phyloP scores from a whole-genome alignment of 2,113 vertebrate genomes.

The Microtus richardsoni region DNA sequence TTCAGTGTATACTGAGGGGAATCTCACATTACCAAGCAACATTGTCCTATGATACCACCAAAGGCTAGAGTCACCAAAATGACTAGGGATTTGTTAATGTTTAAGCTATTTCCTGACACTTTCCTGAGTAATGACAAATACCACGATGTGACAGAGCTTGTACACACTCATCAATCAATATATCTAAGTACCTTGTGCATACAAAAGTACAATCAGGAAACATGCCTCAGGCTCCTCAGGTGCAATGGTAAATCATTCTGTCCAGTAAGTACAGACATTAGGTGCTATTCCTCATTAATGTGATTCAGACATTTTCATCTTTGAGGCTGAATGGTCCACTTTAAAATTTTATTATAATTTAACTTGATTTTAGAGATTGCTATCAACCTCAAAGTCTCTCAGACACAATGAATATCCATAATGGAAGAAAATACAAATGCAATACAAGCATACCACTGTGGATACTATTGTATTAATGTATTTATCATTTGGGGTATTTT shows the following conservation, averaged over 20 bases:
- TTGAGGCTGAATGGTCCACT: background rate
- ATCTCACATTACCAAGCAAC: too few species aligned
- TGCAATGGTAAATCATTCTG: background rate
- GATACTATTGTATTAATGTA: background rate
- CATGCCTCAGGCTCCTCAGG: background rate
- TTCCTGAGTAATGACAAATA: constrained; percentile 32
- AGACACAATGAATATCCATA: background rate
- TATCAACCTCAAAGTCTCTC: background rate
- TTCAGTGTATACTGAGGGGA: too few species aligned
- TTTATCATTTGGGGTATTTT: background rate
- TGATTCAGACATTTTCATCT: background rate
- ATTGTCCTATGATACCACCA: background rate
- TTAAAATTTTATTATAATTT: background rate
- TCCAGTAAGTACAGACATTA: background rate
- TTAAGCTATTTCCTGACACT: constrained; percentile 1
- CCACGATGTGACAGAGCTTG: background rate
- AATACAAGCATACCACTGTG: background rate
- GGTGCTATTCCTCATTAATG: background rate
- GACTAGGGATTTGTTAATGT: background rate
- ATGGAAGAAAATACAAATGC: background rate
- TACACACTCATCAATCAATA: background rate
- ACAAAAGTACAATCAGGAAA: background rate
- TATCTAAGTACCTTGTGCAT: background rate
- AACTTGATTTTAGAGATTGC: background rate
- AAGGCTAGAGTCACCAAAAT: background rate